These are phyloP conservation scores for Brachypodius melanocephalos DNA, from an alignment of 2,113 vertebrate genomes.

Conservation along the genomic window DNA sequence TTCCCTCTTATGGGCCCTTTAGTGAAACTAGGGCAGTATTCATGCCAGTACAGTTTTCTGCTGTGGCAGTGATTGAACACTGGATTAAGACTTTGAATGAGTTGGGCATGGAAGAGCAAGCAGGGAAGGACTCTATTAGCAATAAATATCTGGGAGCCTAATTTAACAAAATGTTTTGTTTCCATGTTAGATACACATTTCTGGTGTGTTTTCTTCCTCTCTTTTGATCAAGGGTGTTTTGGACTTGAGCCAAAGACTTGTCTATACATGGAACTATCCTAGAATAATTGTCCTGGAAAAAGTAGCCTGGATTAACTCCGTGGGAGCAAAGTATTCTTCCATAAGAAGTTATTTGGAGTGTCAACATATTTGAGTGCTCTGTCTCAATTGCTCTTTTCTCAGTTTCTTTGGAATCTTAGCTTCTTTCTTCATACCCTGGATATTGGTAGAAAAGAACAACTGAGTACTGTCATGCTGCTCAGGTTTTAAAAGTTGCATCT, in stretches of 20 bases:
- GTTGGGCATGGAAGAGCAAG: not conserved
- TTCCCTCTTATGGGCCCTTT: not conserved
- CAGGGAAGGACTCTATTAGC: not conserved
- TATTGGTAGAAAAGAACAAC: not conserved
- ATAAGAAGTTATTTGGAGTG: not conserved
- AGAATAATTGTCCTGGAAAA: conserved; percentile 27
- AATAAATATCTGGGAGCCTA: not conserved
- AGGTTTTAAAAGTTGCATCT: not conserved
- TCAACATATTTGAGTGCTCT: not conserved
- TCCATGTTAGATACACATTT: not conserved
- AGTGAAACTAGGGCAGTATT: not conserved
- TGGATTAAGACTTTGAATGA: conserved; percentile 22
- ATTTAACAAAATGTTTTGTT: conserved; percentile 29
- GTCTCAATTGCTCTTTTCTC: not conserved
- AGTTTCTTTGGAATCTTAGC: not conserved
- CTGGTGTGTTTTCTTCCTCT: not conserved
- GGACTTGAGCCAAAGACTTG: conserved; percentile 5
- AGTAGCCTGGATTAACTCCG: conserved; percentile 23
- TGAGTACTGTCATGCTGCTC: not conserved
- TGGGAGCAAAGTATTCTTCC: not conserved
- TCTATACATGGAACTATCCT: not conserved
- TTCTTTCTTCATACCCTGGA: not conserved
- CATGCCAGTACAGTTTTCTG: not conserved
- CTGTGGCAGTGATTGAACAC: not conserved
- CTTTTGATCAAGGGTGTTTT: not conserved